Evolutionary conservation across 2,888 invertebrate species (phyloP), one percentile per base, ranked within the genome.

Genomic region (Steinernema scapterisci): DNA sequence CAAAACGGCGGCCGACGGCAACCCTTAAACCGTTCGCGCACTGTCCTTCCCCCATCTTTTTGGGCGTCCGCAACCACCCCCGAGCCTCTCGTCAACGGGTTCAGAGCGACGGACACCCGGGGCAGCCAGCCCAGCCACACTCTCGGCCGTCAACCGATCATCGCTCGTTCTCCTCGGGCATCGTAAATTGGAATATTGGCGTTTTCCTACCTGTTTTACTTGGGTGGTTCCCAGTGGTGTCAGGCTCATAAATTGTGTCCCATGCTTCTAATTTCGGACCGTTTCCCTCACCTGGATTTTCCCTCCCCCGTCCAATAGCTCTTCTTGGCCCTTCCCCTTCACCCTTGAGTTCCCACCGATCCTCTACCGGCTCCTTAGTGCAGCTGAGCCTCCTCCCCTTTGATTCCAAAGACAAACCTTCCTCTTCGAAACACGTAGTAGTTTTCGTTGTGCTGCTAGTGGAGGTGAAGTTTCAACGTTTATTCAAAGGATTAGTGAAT

Each of bases 401-500:
- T 54, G 54, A 63, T 21, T 63, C 63, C 31, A 16, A 63, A 63
- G 63, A 25, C 63, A 63, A 63, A 63, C 63, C 63, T 63, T 25
- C 7, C n/a, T n/a, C n/a, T n/a, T n/a, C n/a, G n/a, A n/a, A n/a
- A n/a, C n/a, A n/a, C n/a, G 16, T 38, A 25, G 63, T 63, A 63
- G 63, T 63, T 38, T 38, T 38, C 38, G 38, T 38, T 9, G 9
- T 38, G 38, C 38, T 3, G 9, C 31, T 27, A 3, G 63, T 31
- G 25, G 7, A 54, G 25, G 48, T n/a, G 48, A 48, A 63, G 63
- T 63, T 63, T 63, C 63, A 63, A 63, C 63, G 63, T 63, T 63
- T 63, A 63, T 63, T 63, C 38, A 63, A 63, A 13, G 63, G 63
- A 63, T 63, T 63, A 63, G 31, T 31, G 63, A 63, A 63, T 63